Conservation (phyloP, 1,140 invertebrate genomes). For the Aphidius gifuensis region DNA sequence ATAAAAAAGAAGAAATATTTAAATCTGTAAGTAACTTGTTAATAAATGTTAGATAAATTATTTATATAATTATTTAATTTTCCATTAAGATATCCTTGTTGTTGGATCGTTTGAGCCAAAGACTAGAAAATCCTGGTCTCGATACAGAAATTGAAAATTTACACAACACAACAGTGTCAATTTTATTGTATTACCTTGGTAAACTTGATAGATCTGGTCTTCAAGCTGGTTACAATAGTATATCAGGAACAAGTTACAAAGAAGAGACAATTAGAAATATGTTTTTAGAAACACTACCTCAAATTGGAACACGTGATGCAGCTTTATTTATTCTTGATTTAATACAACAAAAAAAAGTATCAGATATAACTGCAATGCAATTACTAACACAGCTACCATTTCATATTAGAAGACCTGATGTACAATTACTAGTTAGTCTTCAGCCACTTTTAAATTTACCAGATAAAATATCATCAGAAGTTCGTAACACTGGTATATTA, state of each 20-base stretch:
- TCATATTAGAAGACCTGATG: constrained; percentile 57
- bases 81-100: constrained; percentile 42
- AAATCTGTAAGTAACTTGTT: constrained; percentile 38
- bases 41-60: not conserved
- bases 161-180: constrained; percentile 50
- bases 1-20: constrained; percentile 41
- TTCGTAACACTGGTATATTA: constrained; percentile 65
- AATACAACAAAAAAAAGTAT: constrained; percentile 60
- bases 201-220: constrained; percentile 45
- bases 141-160: constrained; percentile 47
- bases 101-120: constrained; percentile 48
- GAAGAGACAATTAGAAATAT: constrained; percentile 60
- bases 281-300: constrained; percentile 70
- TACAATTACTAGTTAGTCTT: constrained; percentile 55
- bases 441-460: constrained; percentile 56
- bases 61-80: constrained; percentile 1
- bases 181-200: constrained; percentile 45
- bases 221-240: constrained; percentile 43
- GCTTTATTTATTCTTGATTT: constrained; percentile 64
- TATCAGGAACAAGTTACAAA: constrained; percentile 52
- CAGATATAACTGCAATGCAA: constrained; percentile 57
- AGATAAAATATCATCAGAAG: constrained; percentile 49
- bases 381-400: constrained; percentile 61
- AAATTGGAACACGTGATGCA: constrained; percentile 64
- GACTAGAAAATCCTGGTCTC: constrained; percentile 51